Conservation (phyloP, 2,888 invertebrate genomes). For the Schizaphis graminum region DNA sequence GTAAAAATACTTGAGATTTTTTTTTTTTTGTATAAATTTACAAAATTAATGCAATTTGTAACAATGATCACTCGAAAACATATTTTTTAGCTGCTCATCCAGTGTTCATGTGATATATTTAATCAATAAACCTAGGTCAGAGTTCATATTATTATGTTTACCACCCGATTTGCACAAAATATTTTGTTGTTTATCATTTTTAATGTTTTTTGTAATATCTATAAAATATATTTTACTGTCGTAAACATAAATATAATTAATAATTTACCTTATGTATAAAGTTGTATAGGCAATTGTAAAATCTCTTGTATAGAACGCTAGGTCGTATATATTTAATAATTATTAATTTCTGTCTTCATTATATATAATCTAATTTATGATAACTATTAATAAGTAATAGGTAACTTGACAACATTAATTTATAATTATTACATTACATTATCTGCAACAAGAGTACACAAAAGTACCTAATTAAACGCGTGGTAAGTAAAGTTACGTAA, state of each 20-base stretch:
- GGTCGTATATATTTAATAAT: slow-evolving; percentile 15
- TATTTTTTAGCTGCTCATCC: slow-evolving; percentile 31
- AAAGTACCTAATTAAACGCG: background rate
- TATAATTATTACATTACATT: background rate
- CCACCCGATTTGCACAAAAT: slow-evolving; percentile 48
- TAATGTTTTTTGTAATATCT: slow-evolving; percentile 39
- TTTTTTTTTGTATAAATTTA: background rate
- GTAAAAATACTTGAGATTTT: background rate
- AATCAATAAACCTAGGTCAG: slow-evolving; percentile 45
- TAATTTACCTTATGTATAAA: background rate
- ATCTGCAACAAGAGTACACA: background rate
- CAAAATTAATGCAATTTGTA: background rate
- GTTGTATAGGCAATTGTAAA: background rate
- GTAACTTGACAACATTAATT: background rate
- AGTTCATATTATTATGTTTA: slow-evolving; percentile 56
- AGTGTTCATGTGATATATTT: slow-evolving; percentile 62
- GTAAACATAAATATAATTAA: slow-evolving; percentile 31
- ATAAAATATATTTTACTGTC: background rate
- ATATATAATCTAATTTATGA: background rate
- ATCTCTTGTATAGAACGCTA: background rate
- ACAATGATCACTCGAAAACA: slow-evolving; percentile 34
- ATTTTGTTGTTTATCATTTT: slow-evolving; percentile 60
- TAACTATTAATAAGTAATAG: background rate
- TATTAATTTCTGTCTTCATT: background rate
- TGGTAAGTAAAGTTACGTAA: background rate